Evolutionary conservation across 2,888 invertebrate genomes (phyloP), one percentile per base, ranked within the genome.

Genomic region (Yponomeuta cagnagella): DNA sequence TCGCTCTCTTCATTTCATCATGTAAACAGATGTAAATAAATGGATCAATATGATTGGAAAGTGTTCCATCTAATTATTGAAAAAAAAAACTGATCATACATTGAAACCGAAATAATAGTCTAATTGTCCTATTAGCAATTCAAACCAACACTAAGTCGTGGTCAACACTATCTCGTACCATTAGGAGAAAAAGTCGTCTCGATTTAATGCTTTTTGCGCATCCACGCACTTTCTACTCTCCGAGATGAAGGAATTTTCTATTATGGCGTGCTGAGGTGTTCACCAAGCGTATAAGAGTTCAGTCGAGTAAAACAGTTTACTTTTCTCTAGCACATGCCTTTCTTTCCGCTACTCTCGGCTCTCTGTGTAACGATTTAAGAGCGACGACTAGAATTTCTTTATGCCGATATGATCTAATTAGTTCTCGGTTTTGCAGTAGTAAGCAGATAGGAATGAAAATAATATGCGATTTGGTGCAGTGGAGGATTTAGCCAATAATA

Each of bases 201-300:
- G 10, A 69, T 69, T 69, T 69, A 58, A 69, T 69, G 69, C 70
- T 70, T 63, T 70, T 70, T 70, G 48, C 65, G 33, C 65, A 48
- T 30, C 48, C 48, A 70, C 65, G 70, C 70, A 70, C 70, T 70
- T 70, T 70, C 70, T 63, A 63, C 8, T 30, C 15, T 37, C 2
- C 30, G 48, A 23, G 30, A 43, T 63, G n/a, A 68, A n/a, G 23
- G 37, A 10, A 68, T 70, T 72, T 72, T 72, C 72, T 70, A 70
- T 63, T 70, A 70, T 72, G 33, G 70, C 72, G 72, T 72, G 72
- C 15, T 33, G 30, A 37, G 48, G 23, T 33, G 68, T 31, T 48
- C 48, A 64, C 64, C 10, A 37, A 63, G 23, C 48, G 48, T 63
- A 15, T 30, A 10, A 10, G 23, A 23, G 15, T 30, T 48, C 67